Base-by-base conservation (phyloP, 2,113 vertebrate species). In the Gymnobelideus leadbeateri region DNA sequence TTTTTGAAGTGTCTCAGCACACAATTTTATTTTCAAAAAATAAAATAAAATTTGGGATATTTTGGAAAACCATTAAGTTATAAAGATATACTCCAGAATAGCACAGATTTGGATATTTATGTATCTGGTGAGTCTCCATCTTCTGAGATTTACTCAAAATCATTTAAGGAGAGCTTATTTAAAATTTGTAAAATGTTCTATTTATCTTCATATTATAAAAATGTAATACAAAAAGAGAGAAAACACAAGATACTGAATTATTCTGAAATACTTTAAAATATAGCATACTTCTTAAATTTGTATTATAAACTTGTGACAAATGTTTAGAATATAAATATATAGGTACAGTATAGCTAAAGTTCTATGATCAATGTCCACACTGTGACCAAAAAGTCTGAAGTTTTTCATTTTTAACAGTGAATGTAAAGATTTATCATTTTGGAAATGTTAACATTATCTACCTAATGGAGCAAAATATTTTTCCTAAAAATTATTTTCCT, bases 261-360 rank as follows among this genome's bases (percentile, higher is more conserved):
- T 57, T 53, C 47, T 94, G 8, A 93, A 49, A 96, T 96, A 93
- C 24, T 89, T 94, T 19, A 92, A 93, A 94, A 49, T 49, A 43
- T 50, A 84, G 3, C 26, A 93, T 54, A 23, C 84, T 94, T 95
- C 94, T 51, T 92, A 95, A 93, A 57, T 55, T 95, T 26, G 24
- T 84, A 25, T 37, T 12, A 57, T 57, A 54, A 91, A 93, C 51
- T 50, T 90, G 1, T 19, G 54, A 92, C 92, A 92, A 93, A 94
- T 47, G 50, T 89, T 14, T 90, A 12, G 37, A 84, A 94, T 31
- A 55, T 24, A 93, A 12, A 55, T 52, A 92, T 43, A 91, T 7
- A 94, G 46, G 89, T 37, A 37, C 8, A 28, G 23, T 89, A 43
- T 12, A 23, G 52, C n/a, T 96, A 61, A 94, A 95, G 91, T 93